These are phyloP conservation scores for Antheraea yamamai DNA, from an alignment of 2,888 invertebrate genomes.

Conservation along the genomic window DNA sequence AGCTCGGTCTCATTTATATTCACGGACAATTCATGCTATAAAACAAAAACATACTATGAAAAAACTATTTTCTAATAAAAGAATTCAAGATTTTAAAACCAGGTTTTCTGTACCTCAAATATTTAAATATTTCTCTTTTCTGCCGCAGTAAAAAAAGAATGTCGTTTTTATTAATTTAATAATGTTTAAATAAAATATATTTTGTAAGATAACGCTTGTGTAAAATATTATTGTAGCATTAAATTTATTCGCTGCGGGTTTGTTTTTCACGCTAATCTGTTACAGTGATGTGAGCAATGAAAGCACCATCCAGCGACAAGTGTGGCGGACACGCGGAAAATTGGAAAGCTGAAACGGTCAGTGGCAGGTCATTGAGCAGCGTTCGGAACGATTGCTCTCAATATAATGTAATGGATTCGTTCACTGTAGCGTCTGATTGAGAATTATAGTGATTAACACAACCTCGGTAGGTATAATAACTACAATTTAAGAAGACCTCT, in stretches of 20 bases:
- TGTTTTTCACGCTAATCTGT: conserved; percentile 36
- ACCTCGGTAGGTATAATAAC: not conserved
- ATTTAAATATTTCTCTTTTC: no score
- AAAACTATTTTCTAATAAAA: no score
- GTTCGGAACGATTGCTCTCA: conserved; percentile 14
- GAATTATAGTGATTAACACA: conserved; percentile 21
- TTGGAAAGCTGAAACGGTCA: conserved; percentile 49
- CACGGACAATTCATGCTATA: no score
- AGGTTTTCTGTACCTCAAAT: no score
- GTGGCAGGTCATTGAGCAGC: conserved; percentile 31
- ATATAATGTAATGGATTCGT: conserved; percentile 27
- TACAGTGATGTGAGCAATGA: conserved; percentile 33
- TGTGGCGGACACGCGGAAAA: conserved; percentile 55
- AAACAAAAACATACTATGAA: no score
- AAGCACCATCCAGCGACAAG: conserved; percentile 39
- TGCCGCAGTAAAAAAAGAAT: not conserved
- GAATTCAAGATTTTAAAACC: no score
- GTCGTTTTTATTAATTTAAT: not conserved
- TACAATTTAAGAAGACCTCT: not conserved
- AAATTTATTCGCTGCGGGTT: conserved; percentile 26
- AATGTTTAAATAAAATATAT: not conserved
- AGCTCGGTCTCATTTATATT: no score
- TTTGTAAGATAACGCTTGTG: not conserved
- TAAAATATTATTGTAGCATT: not conserved
- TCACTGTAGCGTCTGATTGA: conserved; percentile 25